Conservation (phyloP, 92 coral and sea anemone species). For the Actinostola sp. region DNA sequence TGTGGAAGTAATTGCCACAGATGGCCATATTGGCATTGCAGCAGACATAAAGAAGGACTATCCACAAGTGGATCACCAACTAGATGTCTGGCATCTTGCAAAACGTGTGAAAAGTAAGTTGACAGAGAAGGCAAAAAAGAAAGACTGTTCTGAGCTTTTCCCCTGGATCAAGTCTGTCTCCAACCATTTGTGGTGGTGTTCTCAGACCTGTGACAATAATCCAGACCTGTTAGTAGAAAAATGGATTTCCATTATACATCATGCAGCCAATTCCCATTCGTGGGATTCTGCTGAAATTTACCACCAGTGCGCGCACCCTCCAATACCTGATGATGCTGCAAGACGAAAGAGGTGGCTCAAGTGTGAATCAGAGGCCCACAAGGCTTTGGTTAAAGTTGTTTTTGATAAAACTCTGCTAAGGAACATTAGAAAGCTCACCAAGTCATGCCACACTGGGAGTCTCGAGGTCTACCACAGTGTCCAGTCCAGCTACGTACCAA, state of each 20-base stretch:
- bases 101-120: conserved; percentile 22
- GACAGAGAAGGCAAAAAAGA: conserved; percentile 25
- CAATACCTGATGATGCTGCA: conserved; percentile 12
- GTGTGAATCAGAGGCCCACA: conserved; percentile 22
- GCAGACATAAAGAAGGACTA: too few relatives aligned
- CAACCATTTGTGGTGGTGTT: conserved; percentile 42
- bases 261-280: conserved; percentile 32
- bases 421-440: conserved; percentile 30
- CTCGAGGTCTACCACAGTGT: conserved; percentile 38
- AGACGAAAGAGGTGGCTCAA: conserved; percentile 36
- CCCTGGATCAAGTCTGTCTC: conserved; percentile 52
- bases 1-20: too few relatives aligned
- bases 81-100: conserved; percentile 33
- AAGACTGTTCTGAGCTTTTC: conserved; percentile 36
- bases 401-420: conserved; percentile 22
- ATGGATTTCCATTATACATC: conserved; percentile 41
- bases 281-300: conserved; percentile 21
- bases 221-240: conserved; percentile 36
- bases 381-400: conserved; percentile 44
- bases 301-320: conserved; percentile 38
- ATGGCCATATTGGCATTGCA: too few relatives aligned
- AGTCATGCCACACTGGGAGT: conserved; percentile 48
- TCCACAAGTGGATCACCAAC: conserved; percentile 38
- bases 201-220: conserved; percentile 45
- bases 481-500: conserved; percentile 36